Evolutionary conservation across 2,113 vertebrate genomes (phyloP).

Genomic region (Onychorhynchus coronatus): DNA sequence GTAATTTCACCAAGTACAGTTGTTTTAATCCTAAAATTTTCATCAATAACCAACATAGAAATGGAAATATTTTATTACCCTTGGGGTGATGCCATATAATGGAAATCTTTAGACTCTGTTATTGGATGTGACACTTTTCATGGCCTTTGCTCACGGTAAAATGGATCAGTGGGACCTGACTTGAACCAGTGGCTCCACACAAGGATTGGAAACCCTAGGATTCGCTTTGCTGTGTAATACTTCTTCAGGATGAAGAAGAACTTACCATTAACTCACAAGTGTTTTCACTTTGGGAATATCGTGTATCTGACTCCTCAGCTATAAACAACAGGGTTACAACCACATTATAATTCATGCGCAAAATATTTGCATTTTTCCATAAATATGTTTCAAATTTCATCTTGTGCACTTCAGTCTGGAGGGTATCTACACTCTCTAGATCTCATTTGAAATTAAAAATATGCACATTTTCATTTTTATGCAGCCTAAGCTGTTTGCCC

Average conservation of each 20-base stretch:
- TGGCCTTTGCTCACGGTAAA: neutral
- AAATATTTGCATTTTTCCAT: conserved; percentile 30
- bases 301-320: neutral
- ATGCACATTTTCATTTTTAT: neutral
- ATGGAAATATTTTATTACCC: neutral
- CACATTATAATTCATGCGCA: neutral
- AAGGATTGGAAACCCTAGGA: neutral
- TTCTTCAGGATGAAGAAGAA: neutral
- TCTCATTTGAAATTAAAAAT: conserved; percentile 5
- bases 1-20: neutral
- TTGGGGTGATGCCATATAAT: neutral
- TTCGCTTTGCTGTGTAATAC: neutral
- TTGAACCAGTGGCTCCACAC: neutral
- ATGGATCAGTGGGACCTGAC: neutral
- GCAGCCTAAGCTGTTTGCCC: neutral
- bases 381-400: conserved; percentile 8
- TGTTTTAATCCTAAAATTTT: neutral
- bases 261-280: neutral
- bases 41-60: neutral
- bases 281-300: neutral
- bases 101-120: neutral
- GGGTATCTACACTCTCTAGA: neutral
- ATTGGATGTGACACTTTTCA: neutral
- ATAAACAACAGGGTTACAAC: neutral
- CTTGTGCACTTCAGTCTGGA: neutral